phyloP scores from a whole-genome alignment of 2,797 vertebrate genomes.

The Ceyx erithaca region DNA sequence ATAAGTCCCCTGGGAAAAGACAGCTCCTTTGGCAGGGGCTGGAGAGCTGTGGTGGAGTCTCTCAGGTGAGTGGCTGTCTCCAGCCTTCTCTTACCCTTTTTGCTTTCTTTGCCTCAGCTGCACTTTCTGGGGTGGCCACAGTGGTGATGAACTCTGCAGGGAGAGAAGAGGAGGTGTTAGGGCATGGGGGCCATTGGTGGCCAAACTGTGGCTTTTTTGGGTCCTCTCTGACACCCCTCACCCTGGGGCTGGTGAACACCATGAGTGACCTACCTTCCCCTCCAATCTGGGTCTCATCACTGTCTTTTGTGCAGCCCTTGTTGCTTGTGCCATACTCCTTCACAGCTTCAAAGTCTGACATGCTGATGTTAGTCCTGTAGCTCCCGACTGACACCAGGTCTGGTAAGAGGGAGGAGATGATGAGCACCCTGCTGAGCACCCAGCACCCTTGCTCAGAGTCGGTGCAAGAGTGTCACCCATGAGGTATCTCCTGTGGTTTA shows the following conservation, averaged over 20 bases:
- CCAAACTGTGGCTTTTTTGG: neutral
- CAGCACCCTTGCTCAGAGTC: accelerated
- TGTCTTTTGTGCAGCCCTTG: neutral
- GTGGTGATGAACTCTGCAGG: conserved; percentile 45
- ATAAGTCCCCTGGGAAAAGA: neutral
- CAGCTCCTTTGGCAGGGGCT: accelerated
- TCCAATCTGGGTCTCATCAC: conserved; percentile 65
- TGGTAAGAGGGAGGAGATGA: neutral
- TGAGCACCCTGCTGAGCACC: accelerated
- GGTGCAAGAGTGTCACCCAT: accelerated
- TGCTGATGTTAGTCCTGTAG: conserved; percentile 82
- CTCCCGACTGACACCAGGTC: conserved; percentile 81
- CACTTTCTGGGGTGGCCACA: accelerated
- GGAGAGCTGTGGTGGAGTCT: accelerated
- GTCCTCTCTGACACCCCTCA: accelerated
- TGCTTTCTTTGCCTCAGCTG: conserved; percentile 5
- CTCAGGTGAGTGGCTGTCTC: neutral
- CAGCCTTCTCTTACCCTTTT: conserved; percentile 74
- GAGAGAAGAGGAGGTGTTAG: neutral
- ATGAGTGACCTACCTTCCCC: conserved; percentile 52
- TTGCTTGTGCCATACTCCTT: conserved; percentile 62
- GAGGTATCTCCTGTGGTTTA: accelerated
- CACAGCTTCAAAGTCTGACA: conserved; percentile 76
- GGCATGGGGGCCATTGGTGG: accelerated
- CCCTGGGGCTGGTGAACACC: neutral